A percentile compares a stretch with the other conserved stretches of the same genome.
phyloP scores from a whole-genome alignment of 2,113 vertebrate species.

The Phodopus roborovskii region DNA sequence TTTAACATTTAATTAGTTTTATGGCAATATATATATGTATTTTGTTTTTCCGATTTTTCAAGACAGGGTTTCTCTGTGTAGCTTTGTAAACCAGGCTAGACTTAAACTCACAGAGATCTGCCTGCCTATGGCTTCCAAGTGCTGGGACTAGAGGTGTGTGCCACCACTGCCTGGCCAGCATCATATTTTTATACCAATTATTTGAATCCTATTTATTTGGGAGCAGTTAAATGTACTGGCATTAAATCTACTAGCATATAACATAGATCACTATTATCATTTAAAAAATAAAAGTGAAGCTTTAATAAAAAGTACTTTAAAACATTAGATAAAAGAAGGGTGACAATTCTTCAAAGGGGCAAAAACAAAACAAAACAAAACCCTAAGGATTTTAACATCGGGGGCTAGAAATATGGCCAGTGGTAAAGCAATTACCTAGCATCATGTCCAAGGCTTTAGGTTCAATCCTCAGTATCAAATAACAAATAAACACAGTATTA shows the following conservation, averaged over 20 bases:
- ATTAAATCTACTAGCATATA: background rate
- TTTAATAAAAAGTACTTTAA: conserved; percentile 36
- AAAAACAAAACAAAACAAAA: background rate
- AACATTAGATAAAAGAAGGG: background rate
- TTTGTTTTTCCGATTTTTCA: too few relatives aligned
- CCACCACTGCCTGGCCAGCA: background rate
- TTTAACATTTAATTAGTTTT: conserved; percentile 45
- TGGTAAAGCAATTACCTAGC: background rate
- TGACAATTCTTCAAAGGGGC: background rate
- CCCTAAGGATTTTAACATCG: background rate
- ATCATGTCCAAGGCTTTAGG: background rate
- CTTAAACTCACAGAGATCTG: too few relatives aligned
- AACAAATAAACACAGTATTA: conserved; percentile 38
- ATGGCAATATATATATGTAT: too few relatives aligned
- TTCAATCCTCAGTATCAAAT: background rate
- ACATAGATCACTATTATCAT: background rate
- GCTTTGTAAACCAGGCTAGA: too few relatives aligned
- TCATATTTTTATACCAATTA: conserved; percentile 48
- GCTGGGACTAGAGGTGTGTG: too few relatives aligned
- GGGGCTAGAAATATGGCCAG: conserved; percentile 37
- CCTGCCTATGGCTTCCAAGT: too few relatives aligned
- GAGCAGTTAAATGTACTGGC: conserved; percentile 6
- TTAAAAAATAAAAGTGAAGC: conserved; percentile 8
- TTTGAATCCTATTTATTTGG: conserved; percentile 33
- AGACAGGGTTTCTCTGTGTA: too few relatives aligned